These are phyloP conservation scores for Caenorhabditis sinica DNA, from an alignment of 2,888 invertebrate genomes.

Conservation along the genomic window DNA sequence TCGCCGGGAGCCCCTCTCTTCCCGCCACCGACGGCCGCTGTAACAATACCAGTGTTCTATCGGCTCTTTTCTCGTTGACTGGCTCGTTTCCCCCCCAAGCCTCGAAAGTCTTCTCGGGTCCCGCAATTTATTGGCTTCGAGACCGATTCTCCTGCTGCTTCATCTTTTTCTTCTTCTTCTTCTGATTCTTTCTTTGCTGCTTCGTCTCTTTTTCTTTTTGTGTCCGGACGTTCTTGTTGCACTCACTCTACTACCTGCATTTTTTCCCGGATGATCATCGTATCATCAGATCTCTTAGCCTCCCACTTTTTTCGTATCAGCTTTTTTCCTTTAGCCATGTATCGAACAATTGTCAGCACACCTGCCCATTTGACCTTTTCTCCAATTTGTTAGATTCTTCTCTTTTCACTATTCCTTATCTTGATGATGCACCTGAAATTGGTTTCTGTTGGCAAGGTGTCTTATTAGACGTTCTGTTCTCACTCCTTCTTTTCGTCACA, in stretches of 20 bases:
- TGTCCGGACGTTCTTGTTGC: conserved; percentile 50
- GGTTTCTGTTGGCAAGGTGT: background rate
- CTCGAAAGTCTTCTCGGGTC: conserved; percentile 40
- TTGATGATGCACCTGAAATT: background rate
- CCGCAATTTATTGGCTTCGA: conserved; percentile 63
- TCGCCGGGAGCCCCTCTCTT: conserved; percentile 29
- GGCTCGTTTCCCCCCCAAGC: conserved; percentile 15
- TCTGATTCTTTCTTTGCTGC: conserved; percentile 21
- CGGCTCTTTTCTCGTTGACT: conserved; percentile 1
- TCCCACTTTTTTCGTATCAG: conserved; percentile 21
- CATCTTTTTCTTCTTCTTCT: conserved; percentile 6
- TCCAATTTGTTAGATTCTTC: background rate
- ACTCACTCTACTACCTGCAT: conserved; percentile 37
- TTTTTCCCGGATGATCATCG: conserved; percentile 18
- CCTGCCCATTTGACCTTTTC: background rate
- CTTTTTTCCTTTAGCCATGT: background rate
- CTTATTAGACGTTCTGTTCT: background rate
- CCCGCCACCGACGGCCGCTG: conserved; percentile 59
- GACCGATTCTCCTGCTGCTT: conserved; percentile 37
- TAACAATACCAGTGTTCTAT: conserved; percentile 74
- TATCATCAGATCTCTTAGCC: conserved; percentile 16
- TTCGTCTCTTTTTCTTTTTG: conserved; percentile 26
- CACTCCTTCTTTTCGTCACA: background rate
- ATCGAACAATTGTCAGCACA: background rate
- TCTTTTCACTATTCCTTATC: background rate